Evolutionary conservation across 2,113 vertebrate species (phyloP).

Genomic region (human (Homo sapiens)): DNA sequence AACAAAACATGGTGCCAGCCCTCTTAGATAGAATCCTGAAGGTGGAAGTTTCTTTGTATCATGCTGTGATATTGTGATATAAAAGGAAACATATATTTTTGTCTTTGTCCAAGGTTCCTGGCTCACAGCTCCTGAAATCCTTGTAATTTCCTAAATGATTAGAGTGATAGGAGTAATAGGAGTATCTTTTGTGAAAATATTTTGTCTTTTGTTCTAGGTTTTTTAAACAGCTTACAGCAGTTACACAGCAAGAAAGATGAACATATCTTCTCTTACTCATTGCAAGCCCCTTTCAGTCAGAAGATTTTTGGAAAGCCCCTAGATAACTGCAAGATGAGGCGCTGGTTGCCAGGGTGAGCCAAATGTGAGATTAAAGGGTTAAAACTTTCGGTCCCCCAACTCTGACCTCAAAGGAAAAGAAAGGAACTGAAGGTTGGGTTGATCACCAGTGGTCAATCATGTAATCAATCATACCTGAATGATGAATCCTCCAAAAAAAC

Average conservation of each 20-base stretch:
- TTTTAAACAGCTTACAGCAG: neutral
- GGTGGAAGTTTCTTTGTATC: neutral
- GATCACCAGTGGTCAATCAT: neutral
- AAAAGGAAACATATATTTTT: neutral
- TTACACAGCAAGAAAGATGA: neutral
- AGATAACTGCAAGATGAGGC: neutral
- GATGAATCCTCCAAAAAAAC: neutral
- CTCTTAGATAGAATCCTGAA: neutral
- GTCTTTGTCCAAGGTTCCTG: neutral
- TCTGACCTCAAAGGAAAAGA: neutral
- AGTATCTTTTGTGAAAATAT: neutral
- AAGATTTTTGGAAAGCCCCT: neutral
- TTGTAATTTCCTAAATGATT: neutral
- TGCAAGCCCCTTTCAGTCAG: neutral
- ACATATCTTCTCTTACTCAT: neutral
- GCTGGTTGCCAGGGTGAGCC: neutral
- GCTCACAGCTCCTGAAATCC: neutral
- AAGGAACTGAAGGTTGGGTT: neutral
- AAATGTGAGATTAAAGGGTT: neutral
- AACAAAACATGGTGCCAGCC: neutral
- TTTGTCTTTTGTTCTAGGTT: neutral
- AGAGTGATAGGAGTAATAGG: neutral
- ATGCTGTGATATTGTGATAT: neutral
- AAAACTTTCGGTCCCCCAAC: neutral
- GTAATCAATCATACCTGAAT: neutral